phyloP scores from a whole-genome alignment of 2,797 vertebrate genomes.

The Helostoma temminkii region DNA sequence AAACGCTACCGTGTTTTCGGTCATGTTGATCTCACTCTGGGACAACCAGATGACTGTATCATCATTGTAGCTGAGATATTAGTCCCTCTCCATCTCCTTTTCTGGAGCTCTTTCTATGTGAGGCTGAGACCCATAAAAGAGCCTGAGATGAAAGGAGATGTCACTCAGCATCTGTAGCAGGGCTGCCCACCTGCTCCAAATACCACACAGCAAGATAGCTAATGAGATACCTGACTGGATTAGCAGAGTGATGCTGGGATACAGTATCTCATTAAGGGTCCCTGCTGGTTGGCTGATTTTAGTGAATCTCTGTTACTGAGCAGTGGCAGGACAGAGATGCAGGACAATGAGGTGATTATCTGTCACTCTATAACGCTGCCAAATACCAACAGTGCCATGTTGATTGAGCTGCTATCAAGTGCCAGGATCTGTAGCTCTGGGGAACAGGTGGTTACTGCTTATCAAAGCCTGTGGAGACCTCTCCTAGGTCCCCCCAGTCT shows the following conservation, averaged over 20 bases:
- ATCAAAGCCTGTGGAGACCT: constrained; percentile 33
- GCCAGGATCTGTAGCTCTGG: constrained; percentile 57
- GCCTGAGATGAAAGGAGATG: constrained; percentile 78
- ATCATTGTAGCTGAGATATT: constrained; percentile 25
- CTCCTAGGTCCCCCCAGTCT: neutral
- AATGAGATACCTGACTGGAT: constrained; percentile 73
- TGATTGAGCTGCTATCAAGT: constrained; percentile 74
- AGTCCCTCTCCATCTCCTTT: constrained; percentile 26
- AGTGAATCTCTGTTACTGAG: constrained; percentile 32
- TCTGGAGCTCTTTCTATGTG: constrained; percentile 39
- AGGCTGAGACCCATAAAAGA: constrained; percentile 54
- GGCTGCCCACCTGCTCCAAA: constrained; percentile 77
- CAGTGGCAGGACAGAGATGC: constrained; percentile 45
- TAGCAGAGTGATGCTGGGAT: constrained; percentile 59
- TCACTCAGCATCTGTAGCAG: constrained; percentile 72
- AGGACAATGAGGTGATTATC: constrained; percentile 79
- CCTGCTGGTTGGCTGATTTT: constrained; percentile 41
- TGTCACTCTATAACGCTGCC: constrained; percentile 60
- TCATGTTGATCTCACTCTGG: constrained; percentile 27
- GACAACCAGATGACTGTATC: constrained; percentile 42
- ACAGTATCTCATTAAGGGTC: constrained; percentile 71
- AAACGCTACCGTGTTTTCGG: neutral
- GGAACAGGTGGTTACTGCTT: constrained; percentile 67
- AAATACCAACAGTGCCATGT: constrained; percentile 66
- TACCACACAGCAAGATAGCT: constrained; percentile 60